phyloP scores from a whole-genome alignment of 2,888 invertebrate species.

The Byasa hedistus region DNA sequence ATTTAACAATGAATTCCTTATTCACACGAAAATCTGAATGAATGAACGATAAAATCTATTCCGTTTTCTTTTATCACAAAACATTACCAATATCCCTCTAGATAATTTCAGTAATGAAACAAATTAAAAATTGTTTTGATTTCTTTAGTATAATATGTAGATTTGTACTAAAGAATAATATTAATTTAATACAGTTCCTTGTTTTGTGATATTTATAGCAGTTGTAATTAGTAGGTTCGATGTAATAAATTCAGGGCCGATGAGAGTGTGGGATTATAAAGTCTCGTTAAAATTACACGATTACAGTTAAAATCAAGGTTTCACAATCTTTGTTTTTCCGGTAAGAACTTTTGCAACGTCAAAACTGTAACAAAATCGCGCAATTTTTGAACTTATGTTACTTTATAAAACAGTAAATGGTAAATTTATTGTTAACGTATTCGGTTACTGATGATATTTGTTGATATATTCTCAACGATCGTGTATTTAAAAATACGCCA shows the following conservation, averaged over 20 bases:
- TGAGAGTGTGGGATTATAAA: slow-evolving; percentile 2
- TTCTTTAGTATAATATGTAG: not conserved
- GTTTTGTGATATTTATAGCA: slow-evolving; percentile 1
- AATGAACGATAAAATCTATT: too few relatives aligned
- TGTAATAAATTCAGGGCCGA: slow-evolving; percentile 1
- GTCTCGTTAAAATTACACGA: slow-evolving; percentile 1
- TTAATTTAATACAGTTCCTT: slow-evolving; percentile 1
- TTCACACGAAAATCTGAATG: not conserved
- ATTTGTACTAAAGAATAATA: too few relatives aligned
- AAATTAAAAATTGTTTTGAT: not conserved
- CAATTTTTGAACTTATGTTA: too few relatives aligned
- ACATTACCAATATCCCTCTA: not conserved
- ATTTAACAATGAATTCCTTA: not conserved
- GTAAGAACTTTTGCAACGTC: not conserved
- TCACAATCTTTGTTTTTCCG: not conserved
- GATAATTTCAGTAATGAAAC: too few relatives aligned
- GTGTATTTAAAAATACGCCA: too few relatives aligned
- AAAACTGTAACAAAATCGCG: not conserved
- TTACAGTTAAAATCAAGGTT: not conserved
- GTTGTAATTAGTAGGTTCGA: slow-evolving; percentile 5
- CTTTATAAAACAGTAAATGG: too few relatives aligned
- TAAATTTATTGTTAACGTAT: too few relatives aligned
- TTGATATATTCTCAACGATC: too few relatives aligned
- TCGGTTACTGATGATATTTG: too few relatives aligned
- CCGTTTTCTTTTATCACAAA: not conserved